Conservation (phyloP, 2,888 invertebrate genomes). For the Agrochola litura region DNA sequence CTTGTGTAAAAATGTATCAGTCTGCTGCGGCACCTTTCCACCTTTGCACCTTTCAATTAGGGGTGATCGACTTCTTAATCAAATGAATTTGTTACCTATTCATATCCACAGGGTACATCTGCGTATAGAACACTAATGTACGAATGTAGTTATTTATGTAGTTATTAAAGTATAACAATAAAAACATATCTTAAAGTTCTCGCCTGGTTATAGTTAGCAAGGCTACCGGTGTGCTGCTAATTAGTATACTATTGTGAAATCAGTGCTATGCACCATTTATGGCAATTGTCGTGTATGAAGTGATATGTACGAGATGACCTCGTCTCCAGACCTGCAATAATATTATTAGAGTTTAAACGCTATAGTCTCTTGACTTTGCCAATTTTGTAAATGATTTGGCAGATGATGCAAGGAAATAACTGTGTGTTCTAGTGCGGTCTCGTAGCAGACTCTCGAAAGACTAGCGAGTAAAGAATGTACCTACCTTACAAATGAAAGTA, state of each 20-base stretch:
- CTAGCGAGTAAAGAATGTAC: neutral
- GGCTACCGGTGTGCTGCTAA: constrained; percentile 14
- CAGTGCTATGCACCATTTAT: neutral
- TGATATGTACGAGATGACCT: neutral
- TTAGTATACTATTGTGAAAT: constrained; percentile 18
- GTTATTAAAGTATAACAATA: constrained; percentile 8
- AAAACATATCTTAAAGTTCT: neutral
- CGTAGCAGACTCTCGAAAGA: neutral
- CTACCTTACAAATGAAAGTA: constrained; percentile 11
- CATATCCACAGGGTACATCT: no score
- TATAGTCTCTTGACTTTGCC: neutral
- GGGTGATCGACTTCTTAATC: constrained; percentile 10
- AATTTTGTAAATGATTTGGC: neutral
- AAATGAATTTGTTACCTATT: constrained; percentile 1
- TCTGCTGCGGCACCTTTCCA: neutral
- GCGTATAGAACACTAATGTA: neutral
- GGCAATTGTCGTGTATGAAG: neutral
- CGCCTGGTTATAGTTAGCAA: constrained; percentile 7
- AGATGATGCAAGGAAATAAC: neutral
- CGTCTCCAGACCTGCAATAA: neutral
- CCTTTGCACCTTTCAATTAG: neutral
- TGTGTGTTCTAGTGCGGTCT: neutral
- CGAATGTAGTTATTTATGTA: no score
- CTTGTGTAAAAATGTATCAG: constrained; percentile 1
- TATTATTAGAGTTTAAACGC: neutral